phyloP scores from a whole-genome alignment of 2,888 invertebrate species.

The Drosophila monieri region DNA sequence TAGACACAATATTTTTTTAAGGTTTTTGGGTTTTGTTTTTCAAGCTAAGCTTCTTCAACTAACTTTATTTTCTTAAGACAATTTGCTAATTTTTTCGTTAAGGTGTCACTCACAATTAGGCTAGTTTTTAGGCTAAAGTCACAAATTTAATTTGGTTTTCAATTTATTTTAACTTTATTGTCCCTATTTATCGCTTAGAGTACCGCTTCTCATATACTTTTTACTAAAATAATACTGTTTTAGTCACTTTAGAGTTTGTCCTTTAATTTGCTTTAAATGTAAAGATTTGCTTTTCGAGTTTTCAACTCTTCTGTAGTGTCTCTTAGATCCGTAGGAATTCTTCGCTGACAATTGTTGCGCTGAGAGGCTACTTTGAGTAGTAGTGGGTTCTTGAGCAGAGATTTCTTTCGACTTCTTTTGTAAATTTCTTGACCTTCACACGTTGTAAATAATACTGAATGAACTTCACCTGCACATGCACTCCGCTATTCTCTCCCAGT shows the following conservation, averaged over 20 bases:
- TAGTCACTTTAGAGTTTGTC: conserved; percentile 19
- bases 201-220: conserved; percentile 10
- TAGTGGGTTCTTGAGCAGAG: conserved; percentile 39
- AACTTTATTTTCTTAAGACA: conserved; percentile 14
- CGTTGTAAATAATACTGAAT: conserved; percentile 45
- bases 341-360: conserved; percentile 42
- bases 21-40: conserved; percentile 20
- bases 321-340: conserved; percentile 34
- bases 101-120: conserved; percentile 49
- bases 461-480: conserved; percentile 45
- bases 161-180: conserved; percentile 39
- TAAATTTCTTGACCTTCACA: conserved; percentile 28
- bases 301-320: conserved; percentile 29
- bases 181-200: conserved; percentile 45
- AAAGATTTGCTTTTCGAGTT: conserved; percentile 24
- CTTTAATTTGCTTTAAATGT: conserved; percentile 7
- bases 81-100: conserved; percentile 36
- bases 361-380: conserved; percentile 43
- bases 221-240: conserved; percentile 61
- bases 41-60: conserved; percentile 53
- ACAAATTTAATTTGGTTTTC: conserved; percentile 44
- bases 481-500: conserved; percentile 37
- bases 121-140: conserved; percentile 40
- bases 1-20: conserved; percentile 29
- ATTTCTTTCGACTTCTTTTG: conserved; percentile 3